Evolutionary conservation across 2,113 vertebrate genomes (phyloP).

Genomic region (Mola mola): DNA sequence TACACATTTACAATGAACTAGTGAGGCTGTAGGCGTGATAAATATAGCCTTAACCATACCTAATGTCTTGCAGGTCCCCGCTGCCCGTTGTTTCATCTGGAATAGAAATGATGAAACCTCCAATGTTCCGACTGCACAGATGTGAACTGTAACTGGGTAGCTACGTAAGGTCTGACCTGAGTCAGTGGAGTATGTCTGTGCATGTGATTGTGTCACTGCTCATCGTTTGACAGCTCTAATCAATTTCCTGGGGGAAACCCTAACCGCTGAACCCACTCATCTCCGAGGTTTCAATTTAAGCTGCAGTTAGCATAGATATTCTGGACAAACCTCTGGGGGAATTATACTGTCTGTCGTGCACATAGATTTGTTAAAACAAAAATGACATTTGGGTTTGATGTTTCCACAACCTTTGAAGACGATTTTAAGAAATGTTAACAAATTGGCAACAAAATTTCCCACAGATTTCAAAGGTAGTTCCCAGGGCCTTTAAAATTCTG

Average conservation of each 20-base stretch:
- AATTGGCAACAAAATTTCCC: constrained; percentile 16
- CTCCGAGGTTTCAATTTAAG: neutral
- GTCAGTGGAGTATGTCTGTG: too few species aligned
- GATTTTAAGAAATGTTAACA: constrained; percentile 25
- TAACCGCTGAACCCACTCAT: constrained; percentile 11
- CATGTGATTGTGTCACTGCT: constrained; percentile 2
- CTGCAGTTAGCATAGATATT: neutral
- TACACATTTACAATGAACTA: neutral
- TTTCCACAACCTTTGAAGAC: constrained; percentile 21
- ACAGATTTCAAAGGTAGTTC: constrained; percentile 22
- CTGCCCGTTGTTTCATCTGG: neutral
- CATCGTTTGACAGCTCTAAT: neutral
- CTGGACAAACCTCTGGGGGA: neutral
- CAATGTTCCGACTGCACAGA: neutral
- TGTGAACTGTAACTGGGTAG: neutral
- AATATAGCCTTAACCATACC: neutral
- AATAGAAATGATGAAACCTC: neutral
- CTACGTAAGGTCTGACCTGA: too few species aligned
- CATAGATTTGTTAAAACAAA: constrained; percentile 3
- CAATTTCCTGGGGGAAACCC: constrained; percentile 12
- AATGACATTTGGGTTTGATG: constrained; percentile 17
- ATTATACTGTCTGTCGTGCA: neutral
- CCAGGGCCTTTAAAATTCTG: constrained; percentile 18
- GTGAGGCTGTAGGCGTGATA: neutral
- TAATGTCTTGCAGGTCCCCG: neutral